These are phyloP conservation scores for Periophthalmodon schlosseri DNA, from an alignment of 2,113 vertebrate species.

Conservation along the genomic window DNA sequence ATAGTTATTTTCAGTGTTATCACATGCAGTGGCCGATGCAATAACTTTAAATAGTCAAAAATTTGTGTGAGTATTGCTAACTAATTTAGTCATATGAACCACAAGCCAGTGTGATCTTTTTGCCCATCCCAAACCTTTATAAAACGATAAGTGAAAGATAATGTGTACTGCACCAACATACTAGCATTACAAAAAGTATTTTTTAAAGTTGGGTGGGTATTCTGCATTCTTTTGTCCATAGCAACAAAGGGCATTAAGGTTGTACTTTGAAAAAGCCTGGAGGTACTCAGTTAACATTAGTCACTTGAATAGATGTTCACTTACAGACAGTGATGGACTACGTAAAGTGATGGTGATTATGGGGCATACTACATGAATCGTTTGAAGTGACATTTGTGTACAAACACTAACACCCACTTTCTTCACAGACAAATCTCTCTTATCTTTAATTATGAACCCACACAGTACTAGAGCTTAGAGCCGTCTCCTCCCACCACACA, in stretches of 20 bases:
- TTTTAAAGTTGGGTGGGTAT: background rate
- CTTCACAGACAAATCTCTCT: conserved; percentile 27
- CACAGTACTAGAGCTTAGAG: conserved; percentile 15
- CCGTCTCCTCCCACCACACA: conserved; percentile 36
- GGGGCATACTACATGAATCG: conserved; percentile 14
- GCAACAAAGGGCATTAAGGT: background rate
- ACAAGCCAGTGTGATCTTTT: background rate
- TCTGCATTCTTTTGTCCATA: background rate
- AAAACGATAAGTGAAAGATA: background rate
- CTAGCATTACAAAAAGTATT: too few relatives aligned
- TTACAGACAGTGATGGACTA: conserved; percentile 34
- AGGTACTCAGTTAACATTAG: conserved; percentile 1
- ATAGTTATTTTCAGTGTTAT: background rate
- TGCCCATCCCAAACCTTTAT: background rate
- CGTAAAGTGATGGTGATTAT: conserved; percentile 39
- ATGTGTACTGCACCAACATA: too few relatives aligned
- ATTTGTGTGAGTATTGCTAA: background rate
- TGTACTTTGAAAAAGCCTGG: background rate
- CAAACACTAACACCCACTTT: conserved; percentile 56
- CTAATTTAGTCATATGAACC: background rate
- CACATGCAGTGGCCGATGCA: too few relatives aligned
- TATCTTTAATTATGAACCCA: conserved; percentile 51
- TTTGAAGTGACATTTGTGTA: conserved; percentile 37
- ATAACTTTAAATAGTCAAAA: too few relatives aligned
- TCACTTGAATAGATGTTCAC: conserved; percentile 15